Percentiles rank a stretch among this genome's conserved stretches.
These are phyloP conservation scores for Nettapus auritus DNA, from an alignment of 2,113 vertebrate species.

Conservation along the genomic window DNA sequence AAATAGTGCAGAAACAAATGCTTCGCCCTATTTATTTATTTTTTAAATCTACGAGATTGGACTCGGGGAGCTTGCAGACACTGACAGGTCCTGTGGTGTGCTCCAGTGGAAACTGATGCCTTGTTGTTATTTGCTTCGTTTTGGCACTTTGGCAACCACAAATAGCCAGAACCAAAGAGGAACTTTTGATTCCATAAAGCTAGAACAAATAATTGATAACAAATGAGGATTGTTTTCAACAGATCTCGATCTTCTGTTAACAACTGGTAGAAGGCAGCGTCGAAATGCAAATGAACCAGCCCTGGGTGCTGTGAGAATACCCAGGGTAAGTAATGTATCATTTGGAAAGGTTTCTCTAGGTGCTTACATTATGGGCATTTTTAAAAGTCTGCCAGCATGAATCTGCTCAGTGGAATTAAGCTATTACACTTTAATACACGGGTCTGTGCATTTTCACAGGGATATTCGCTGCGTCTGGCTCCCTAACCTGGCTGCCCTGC, in stretches of 20 bases:
- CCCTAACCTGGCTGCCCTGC: neutral
- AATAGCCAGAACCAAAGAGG: neutral
- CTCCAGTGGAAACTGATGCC: neutral
- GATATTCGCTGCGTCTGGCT: neutral
- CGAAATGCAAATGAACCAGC: neutral
- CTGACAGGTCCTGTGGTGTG: neutral
- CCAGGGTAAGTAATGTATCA: neutral
- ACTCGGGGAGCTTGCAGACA: neutral
- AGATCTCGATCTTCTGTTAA: slow-evolving; percentile 1
- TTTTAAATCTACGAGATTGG: neutral
- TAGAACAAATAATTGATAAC: slow-evolving; percentile 53
- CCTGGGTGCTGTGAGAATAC: neutral
- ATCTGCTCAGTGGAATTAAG: neutral
- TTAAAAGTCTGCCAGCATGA: neutral
- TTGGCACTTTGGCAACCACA: neutral
- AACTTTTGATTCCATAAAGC: neutral
- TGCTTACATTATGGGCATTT: neutral
- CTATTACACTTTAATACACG: neutral
- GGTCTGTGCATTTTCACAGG: neutral
- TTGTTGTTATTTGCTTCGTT: neutral
- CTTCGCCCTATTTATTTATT: neutral
- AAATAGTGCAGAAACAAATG: slow-evolving; percentile 52
- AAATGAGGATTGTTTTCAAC: slow-evolving; percentile 1
- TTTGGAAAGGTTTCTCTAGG: slow-evolving; percentile 18
- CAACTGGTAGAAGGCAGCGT: neutral